phyloP scores from a whole-genome alignment of 2,113 vertebrate genomes.

The Cavia aperea region DNA sequence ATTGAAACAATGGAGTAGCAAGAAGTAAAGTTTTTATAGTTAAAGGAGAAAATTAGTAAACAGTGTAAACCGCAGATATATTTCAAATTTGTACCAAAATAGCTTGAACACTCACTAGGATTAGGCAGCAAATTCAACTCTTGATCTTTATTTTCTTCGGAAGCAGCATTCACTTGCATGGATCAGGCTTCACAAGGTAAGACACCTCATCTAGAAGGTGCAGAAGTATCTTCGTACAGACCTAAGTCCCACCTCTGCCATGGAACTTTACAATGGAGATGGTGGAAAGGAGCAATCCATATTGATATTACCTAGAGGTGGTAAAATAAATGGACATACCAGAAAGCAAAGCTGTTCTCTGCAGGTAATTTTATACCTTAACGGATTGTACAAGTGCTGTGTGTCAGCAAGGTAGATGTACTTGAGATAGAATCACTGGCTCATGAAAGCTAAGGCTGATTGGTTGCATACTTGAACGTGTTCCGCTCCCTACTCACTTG shows the following conservation, averaged over 20 bases:
- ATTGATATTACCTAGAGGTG: background rate
- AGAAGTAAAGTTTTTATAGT: background rate
- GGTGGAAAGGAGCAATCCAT: background rate
- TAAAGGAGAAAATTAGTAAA: background rate
- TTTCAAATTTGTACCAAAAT: background rate
- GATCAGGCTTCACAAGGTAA: background rate
- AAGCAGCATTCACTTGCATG: background rate
- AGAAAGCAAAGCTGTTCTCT: background rate
- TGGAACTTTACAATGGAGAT: background rate
- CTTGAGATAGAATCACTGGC: background rate
- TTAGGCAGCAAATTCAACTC: background rate
- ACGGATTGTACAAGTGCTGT: background rate
- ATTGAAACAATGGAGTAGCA: background rate
- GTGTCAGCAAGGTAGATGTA: background rate
- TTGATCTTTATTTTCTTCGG: background rate
- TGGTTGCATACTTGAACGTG: background rate
- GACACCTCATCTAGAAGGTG: background rate
- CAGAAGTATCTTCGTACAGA: background rate
- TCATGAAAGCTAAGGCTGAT: background rate
- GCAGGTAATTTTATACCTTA: background rate
- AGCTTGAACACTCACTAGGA: background rate
- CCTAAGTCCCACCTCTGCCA: background rate
- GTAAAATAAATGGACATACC: background rate
- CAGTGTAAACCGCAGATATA: background rate
- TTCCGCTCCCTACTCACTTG: background rate